phyloP scores from a whole-genome alignment of 2,113 vertebrate species.

The Oophaga pumilio region DNA sequence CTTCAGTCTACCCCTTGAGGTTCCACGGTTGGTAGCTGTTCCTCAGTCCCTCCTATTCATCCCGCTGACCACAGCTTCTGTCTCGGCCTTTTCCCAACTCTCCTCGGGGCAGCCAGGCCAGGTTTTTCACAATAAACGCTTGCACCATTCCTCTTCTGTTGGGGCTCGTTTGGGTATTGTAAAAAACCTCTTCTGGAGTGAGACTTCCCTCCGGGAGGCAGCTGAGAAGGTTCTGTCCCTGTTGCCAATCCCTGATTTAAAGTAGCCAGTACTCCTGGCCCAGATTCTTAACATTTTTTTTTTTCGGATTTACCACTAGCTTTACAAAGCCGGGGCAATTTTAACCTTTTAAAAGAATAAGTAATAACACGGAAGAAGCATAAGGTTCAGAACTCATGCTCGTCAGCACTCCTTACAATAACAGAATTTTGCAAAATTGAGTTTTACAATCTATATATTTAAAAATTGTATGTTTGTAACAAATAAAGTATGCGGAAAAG shows the following conservation, averaged over 20 bases:
- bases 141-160: background rate
- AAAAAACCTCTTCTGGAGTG: constrained; percentile 27
- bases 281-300: constrained; percentile 64
- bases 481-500: constrained; percentile 85
- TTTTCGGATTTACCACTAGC: constrained; percentile 79
- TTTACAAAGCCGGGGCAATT: constrained; percentile 62
- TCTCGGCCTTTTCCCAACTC: constrained; percentile 12
- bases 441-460: constrained; percentile 86
- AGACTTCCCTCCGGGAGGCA: constrained; percentile 25
- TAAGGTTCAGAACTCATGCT: constrained; percentile 68
- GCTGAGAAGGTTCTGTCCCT: constrained; percentile 40
- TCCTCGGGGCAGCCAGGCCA: constrained; percentile 1
- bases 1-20: constrained; percentile 47
- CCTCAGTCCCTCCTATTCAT: constrained; percentile 24
- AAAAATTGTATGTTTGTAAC: constrained; percentile 86
- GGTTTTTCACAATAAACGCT: background rate
- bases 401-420: constrained; percentile 78
- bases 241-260: constrained; percentile 15
- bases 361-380: constrained; percentile 39
- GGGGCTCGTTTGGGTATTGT: constrained; percentile 16
- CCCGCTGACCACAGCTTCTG: constrained; percentile 38
- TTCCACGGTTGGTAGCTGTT: constrained; percentile 26
- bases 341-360: constrained; percentile 55
- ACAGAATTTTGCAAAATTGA: constrained; percentile 83
- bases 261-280: constrained; percentile 66